A percentile compares a stretch with the other conserved stretches of the same genome.
These are phyloP conservation scores for Lycorma delicatula DNA, from an alignment of 1,140 invertebrate genomes.

Conservation along the genomic window DNA sequence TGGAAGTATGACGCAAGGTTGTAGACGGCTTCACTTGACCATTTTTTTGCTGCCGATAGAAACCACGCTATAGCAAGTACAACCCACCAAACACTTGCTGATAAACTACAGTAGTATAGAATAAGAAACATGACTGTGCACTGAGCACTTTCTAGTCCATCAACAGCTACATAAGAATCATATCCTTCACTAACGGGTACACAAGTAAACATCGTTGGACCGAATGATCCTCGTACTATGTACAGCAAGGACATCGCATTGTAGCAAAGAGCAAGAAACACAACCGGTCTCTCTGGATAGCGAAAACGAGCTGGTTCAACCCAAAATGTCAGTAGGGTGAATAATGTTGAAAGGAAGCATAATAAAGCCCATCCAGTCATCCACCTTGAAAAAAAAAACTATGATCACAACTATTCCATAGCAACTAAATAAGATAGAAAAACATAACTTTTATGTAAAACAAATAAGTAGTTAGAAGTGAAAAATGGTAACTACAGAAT, in stretches of 20 bases:
- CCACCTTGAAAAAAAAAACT: conserved; percentile 65
- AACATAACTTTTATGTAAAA: conserved; percentile 63
- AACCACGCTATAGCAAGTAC: conserved; percentile 77
- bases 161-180: conserved; percentile 47
- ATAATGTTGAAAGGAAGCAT: conserved; percentile 70
- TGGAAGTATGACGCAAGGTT: conserved; percentile 64
- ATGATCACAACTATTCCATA: conserved; percentile 64
- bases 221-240: conserved; percentile 55
- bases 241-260: conserved; percentile 51
- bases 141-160: conserved; percentile 64
- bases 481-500: no score
- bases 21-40: conserved; percentile 82
- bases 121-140: conserved; percentile 79
- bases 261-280: conserved; percentile 74
- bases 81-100: conserved; percentile 74
- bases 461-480: no score
- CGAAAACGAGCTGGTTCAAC: conserved; percentile 48
- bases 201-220: conserved; percentile 50
- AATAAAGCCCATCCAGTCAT: conserved; percentile 75
- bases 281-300: conserved; percentile 60
- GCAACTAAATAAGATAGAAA: conserved; percentile 65
- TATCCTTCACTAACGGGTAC: conserved; percentile 43
- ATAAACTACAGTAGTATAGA: conserved; percentile 72
- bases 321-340: conserved; percentile 69
- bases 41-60: conserved; percentile 74